phyloP scores from a whole-genome alignment of 2,797 vertebrate genomes.

The Monodelphis domestica region DNA sequence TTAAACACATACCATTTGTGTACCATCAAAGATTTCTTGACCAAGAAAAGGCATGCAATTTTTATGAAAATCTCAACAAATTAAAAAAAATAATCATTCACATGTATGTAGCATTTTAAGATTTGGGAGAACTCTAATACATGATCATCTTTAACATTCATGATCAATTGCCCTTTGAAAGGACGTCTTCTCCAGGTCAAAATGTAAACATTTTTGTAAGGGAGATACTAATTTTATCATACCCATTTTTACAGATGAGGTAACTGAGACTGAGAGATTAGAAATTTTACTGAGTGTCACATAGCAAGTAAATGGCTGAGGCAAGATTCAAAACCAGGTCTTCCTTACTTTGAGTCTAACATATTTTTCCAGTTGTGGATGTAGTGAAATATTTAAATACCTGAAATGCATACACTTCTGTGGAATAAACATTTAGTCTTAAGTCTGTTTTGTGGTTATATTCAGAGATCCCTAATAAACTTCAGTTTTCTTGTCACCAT shows the following conservation, averaged over 20 bases:
- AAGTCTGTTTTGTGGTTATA: slow-evolving; percentile 38
- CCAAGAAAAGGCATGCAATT: slow-evolving; percentile 47
- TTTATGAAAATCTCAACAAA: slow-evolving; percentile 17
- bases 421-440: slow-evolving; percentile 34
- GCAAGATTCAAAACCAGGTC: not conserved
- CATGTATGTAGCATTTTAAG: not conserved
- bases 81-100: not conserved
- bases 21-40: not conserved
- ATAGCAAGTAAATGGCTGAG: not conserved
- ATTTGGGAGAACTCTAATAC: not conserved
- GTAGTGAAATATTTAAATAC: not conserved
- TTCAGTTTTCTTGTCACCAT: not conserved
- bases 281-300: not conserved
- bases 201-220: not conserved
- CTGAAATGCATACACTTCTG: not conserved
- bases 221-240: not conserved
- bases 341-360: not conserved
- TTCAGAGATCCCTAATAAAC: slow-evolving; percentile 9
- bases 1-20: not conserved
- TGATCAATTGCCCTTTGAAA: not conserved
- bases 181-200: not conserved
- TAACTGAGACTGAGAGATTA: not conserved
- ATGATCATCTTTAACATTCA: not conserved
- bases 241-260: not conserved
- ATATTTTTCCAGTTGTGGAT: not conserved